Evolutionary conservation across 2,113 vertebrate species (phyloP), one percentile per base, ranked within the genome.

Genomic region (Colistium nudipinnis): DNA sequence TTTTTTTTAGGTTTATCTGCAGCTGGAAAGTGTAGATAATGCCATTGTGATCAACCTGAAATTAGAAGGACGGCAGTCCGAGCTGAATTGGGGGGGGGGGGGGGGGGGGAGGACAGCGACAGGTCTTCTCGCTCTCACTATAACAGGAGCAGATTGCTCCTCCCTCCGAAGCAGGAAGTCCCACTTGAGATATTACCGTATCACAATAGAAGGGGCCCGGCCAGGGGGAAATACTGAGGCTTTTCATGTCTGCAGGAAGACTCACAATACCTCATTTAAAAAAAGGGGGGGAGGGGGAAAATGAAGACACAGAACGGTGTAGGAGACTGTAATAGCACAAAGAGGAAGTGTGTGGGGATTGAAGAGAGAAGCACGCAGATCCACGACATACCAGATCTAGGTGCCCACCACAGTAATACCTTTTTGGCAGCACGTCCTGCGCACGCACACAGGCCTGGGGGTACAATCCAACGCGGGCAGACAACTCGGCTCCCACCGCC

Each of bases 31-130:
- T n/a, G 19, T 52, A 72, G 71, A 85, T 73, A 77, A 73, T 33
- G 44, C 54, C n/a, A 44, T 51, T 67, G 68, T 54, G 89, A 87
- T 89, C 88, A 87, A 88, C 83, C 85, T 81, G 55, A 73, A 90
- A 85, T 86, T 61, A 75, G 88, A 54, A 51, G 55, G 33, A 70
- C 53, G 38, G 51, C 59, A 54, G 57, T n/a, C 54, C 35, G 22
- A 65, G 51, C 33, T 17, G 28, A n/a, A n/a, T n/a, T n/a, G n/a
- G n/a, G n/a, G n/a, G n/a, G n/a, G n/a, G n/a, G n/a, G n/a, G n/a
- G n/a, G n/a, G n/a, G 9, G 20, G 53, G 39, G 63, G 27, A 44
- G 33, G 71, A 76, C 73, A 78, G 75, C 68, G 67, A 31, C 13
- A 3, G 47, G 30, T 52, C 27, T 54, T 49, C 30, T 63, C 44